phyloP scores from a whole-genome alignment of 2,797 vertebrate genomes.

The Glyptemys insculpta region DNA sequence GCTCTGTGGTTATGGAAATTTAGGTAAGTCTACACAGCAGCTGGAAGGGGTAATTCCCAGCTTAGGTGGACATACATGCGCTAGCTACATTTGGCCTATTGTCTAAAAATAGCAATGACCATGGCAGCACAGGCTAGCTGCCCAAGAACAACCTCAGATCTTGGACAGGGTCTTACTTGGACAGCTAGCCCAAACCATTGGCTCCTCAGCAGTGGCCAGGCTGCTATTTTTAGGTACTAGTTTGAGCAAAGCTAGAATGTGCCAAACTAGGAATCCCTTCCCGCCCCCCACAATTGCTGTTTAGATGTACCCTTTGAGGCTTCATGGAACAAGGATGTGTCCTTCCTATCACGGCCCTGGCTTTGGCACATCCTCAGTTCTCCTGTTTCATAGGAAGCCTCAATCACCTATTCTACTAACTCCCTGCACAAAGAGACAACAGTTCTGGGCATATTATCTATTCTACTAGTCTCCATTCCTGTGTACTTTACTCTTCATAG shows the following conservation, averaged over 20 bases:
- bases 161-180: not conserved
- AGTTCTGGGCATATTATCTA: not conserved
- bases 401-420: not conserved
- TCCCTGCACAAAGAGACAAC: not conserved
- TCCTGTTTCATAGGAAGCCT: not conserved
- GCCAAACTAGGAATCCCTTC: not conserved
- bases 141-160: not conserved
- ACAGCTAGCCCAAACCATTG: not conserved
- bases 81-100: not conserved
- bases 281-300: not conserved
- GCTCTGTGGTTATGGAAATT: accelerated
- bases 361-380: not conserved
- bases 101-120: not conserved
- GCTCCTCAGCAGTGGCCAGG: not conserved
- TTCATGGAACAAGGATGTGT: not conserved
- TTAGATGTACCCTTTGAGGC: not conserved
- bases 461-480: not conserved
- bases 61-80: not conserved
- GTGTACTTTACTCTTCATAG: not conserved
- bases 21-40: not conserved
- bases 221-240: not conserved
- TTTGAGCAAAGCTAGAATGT: not conserved
- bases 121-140: not conserved
- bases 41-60: not conserved
- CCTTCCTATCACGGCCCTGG: not conserved